A percentile compares a stretch with the other conserved stretches of the same genome.
phyloP scores from a whole-genome alignment of 2,797 vertebrate species.

The Myotis findleyi region DNA sequence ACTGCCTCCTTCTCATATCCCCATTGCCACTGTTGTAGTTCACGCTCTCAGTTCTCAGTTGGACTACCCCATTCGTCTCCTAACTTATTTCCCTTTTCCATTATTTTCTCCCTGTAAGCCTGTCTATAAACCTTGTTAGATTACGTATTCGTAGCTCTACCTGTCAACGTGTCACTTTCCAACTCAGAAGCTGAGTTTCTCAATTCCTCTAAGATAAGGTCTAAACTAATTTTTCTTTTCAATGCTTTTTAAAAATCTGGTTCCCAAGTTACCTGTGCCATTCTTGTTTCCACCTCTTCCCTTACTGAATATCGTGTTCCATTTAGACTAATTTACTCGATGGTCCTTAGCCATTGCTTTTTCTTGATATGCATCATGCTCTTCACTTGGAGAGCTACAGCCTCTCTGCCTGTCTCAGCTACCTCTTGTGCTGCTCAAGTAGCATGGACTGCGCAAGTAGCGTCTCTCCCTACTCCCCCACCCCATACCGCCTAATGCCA shows the following conservation, averaged over 20 bases:
- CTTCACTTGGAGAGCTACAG: not conserved
- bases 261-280: not conserved
- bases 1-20: not conserved
- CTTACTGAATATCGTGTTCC: not conserved
- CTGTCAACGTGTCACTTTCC: not conserved
- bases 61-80: not conserved
- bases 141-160: not conserved
- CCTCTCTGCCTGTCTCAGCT: not conserved
- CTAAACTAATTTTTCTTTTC: conserved; percentile 23
- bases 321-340: not conserved
- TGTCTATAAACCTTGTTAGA: not conserved
- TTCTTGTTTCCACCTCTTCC: not conserved
- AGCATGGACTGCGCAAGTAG: not conserved
- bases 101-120: conserved; percentile 2
- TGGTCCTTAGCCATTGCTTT: not conserved
- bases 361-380: not conserved
- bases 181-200: not conserved
- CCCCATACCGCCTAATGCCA: not conserved
- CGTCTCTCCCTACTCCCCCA: not conserved
- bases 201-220: not conserved
- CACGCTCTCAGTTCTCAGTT: not conserved
- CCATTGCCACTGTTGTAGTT: not conserved
- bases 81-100: not conserved
- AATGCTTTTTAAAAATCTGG: not conserved
- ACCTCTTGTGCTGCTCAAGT: not conserved